Base-by-base conservation (phyloP, 2,797 vertebrate species). In the Chiloscyllium punctatum region DNA sequence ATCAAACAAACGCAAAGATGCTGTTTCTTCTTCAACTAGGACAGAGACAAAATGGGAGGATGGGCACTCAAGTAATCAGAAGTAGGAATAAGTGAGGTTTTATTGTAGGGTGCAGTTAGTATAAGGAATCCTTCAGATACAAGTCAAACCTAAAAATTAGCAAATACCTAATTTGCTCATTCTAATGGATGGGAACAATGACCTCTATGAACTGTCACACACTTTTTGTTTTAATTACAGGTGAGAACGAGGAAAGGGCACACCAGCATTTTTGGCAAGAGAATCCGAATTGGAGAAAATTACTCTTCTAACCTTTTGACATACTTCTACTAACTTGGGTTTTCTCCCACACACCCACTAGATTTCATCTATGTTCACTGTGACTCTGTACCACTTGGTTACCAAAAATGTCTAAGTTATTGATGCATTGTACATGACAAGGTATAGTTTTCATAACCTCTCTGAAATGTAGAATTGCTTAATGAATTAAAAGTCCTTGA, bases 261-360 rank as follows among this genome's bases (percentile, higher is more conserved):
- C 97, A 97, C 0, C 97, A 97, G 92, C 92, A 97, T 94, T 97
- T 98, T 96, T 97, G 98, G 96, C 97, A 97, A 96, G 97, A 98
- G 90, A 96, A 97, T 88, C 98, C 97, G 0, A 96, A 97, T 96
- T 98, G 98, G 98, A 98, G 98, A 97, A 97, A 97, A 96, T 97
- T 97, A 96, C 97, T 97, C 97, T 98, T 98, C 97, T 97, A 97
- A 97, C 53, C 48, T 53, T 48, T 74, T 77, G 94, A 42, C 37
- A 7, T 6, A 95, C 72, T 95, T 92, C 51, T 95, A 21, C 21
- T n/a, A n/a, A 72, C 48, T 66, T 23, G 74, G 27, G 48, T 95
- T 62, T 62, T 94, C 27, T 1, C 5, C 48, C 48, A 16, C 33
- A 53, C 71, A 95, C 25, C n/a, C 6, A 69, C 23, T 92, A 69